These are phyloP conservation scores for Lydus trimaculatus DNA, from an alignment of 2,888 invertebrate species.

Conservation along the genomic window DNA sequence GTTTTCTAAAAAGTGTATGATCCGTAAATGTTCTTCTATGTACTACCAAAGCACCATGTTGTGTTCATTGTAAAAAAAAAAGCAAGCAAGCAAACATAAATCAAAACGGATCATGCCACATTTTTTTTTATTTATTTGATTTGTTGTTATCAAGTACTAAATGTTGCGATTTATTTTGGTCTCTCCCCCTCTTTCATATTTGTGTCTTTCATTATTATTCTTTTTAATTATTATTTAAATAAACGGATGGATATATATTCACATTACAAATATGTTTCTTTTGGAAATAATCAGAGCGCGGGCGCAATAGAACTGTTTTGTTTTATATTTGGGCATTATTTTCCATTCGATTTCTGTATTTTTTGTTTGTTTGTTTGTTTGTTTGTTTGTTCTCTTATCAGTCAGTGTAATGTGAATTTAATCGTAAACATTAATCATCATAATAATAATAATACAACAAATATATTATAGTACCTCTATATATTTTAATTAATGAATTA, in stretches of 20 bases:
- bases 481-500: background rate
- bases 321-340: background rate
- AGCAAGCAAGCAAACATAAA: no score
- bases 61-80: slow-evolving; percentile 53
- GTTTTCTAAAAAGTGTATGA: slow-evolving; percentile 28
- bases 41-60: slow-evolving; percentile 58
- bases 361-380: background rate
- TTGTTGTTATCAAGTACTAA: slow-evolving; percentile 21
- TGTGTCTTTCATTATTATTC: slow-evolving; percentile 32
- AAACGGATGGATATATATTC: slow-evolving; percentile 1
- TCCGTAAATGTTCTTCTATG: background rate
- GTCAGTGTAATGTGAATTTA: background rate
- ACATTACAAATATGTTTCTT: background rate
- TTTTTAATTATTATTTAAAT: slow-evolving; percentile 18
- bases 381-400: background rate
- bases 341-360: no score
- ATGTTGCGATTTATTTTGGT: slow-evolving; percentile 33
- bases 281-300: background rate
- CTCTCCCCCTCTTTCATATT: slow-evolving; percentile 19
- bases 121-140: slow-evolving; percentile 7
- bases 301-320: background rate
- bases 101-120: slow-evolving; percentile 22
- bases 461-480: background rate
- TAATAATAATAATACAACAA: background rate
- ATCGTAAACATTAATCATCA: background rate